Evolutionary conservation across 1,140 invertebrate species (phyloP).

Genomic region (Drosophila truncata): DNA sequence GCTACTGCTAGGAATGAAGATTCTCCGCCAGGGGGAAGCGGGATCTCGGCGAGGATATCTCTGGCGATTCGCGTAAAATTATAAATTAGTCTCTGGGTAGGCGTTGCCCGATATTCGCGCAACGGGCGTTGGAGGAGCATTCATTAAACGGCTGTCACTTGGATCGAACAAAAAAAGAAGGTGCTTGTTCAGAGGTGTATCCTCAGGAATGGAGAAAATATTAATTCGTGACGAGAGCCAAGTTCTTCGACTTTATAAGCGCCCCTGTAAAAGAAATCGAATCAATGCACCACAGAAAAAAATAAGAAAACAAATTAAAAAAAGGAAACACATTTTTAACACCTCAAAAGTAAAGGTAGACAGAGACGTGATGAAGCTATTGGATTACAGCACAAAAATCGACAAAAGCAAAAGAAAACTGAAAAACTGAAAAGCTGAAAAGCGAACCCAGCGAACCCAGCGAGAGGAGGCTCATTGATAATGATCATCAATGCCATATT

Average conservation of each 20-base stretch:
- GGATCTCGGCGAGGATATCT: conserved; percentile 28
- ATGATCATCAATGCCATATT: conserved; percentile 81
- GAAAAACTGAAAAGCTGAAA: conserved; percentile 5
- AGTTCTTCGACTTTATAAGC: conserved; percentile 67
- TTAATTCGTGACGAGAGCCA: conserved; percentile 69
- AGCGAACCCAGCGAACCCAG: background rate
- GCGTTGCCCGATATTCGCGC: conserved; percentile 72
- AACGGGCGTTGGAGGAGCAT: conserved; percentile 70
- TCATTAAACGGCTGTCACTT: conserved; percentile 61
- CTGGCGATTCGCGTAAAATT: conserved; percentile 69
- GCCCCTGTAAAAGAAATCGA: conserved; percentile 35
- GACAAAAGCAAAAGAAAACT: background rate
- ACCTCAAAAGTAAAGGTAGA: conserved; percentile 57
- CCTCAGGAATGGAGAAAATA: conserved; percentile 48
- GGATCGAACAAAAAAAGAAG: background rate
- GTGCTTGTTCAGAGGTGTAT: background rate
- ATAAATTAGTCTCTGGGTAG: conserved; percentile 72
- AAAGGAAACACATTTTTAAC: conserved; percentile 55
- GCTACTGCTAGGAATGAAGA: conserved; percentile 8
- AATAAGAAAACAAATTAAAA: conserved; percentile 6
- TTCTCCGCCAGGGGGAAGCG: background rate
- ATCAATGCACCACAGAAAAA: background rate
- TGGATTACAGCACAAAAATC: conserved; percentile 57
- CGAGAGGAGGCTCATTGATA: conserved; percentile 56
- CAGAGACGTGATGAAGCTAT: conserved; percentile 73